Percentiles rank a stretch among this genome's conserved stretches.
These are phyloP conservation scores for Thera obeliscata DNA, from an alignment of 2,888 invertebrate genomes.

Conservation along the genomic window DNA sequence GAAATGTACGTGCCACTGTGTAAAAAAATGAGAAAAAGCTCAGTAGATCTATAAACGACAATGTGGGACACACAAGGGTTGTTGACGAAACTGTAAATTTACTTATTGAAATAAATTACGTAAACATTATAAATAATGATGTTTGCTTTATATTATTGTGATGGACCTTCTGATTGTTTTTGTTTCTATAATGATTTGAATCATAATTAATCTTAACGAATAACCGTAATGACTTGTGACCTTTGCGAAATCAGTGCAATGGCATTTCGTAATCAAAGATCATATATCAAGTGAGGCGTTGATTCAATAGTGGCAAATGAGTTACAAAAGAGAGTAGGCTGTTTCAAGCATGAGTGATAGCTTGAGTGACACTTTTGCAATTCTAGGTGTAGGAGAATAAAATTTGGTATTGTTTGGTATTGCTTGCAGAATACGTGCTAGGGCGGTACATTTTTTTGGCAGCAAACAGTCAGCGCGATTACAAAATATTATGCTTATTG, in stretches of 20 bases:
- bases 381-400: conserved; percentile 5
- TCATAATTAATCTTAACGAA: conserved; percentile 11
- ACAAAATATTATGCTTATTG: no score
- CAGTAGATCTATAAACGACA: no score
- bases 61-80: background rate
- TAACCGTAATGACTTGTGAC: conserved; percentile 39
- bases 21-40: no score
- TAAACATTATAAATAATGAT: conserved; percentile 46
- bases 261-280: conserved; percentile 39
- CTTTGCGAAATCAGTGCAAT: conserved; percentile 40
- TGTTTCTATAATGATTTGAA: conserved; percentile 37
- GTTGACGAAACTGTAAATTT: background rate
- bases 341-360: conserved; percentile 35
- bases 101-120: conserved; percentile 45
- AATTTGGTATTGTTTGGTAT: background rate
- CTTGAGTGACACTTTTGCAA: conserved; percentile 16
- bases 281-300: conserved; percentile 38
- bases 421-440: no score
- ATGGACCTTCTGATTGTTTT: conserved; percentile 37
- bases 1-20: no score
- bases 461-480: no score
- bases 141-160: conserved; percentile 33
- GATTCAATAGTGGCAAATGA: conserved; percentile 35
- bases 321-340: conserved; percentile 31
- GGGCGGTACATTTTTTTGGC: no score